Evolutionary conservation across 2,113 vertebrate species (phyloP).

Genomic region (Gallinago paraguaiae): DNA sequence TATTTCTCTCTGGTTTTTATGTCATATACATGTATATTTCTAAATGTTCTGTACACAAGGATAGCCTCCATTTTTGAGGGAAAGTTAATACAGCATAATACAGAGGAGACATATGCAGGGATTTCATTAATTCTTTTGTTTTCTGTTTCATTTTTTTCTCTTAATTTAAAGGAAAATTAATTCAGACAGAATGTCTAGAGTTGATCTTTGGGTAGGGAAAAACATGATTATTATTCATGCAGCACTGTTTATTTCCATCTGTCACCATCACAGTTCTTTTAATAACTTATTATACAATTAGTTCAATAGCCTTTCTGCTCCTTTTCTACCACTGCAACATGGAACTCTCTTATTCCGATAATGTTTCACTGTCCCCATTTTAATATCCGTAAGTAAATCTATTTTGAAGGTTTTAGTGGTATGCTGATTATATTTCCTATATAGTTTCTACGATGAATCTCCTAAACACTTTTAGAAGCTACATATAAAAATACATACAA

Average conservation of each 20-base stretch:
- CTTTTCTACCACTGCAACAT: neutral
- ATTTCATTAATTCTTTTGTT: conserved; percentile 47
- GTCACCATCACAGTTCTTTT: conserved; percentile 62
- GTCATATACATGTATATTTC: neutral
- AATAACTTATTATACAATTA: conserved; percentile 65
- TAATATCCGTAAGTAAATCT: neutral
- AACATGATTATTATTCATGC: conserved; percentile 69
- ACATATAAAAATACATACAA: neutral
- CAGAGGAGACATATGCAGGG: neutral
- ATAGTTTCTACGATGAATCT: neutral
- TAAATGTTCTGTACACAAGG: neutral
- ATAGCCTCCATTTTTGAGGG: neutral
- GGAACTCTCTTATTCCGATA: neutral
- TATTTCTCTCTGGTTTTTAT: neutral
- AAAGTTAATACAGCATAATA: neutral
- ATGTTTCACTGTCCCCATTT: neutral
- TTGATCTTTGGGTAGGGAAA: conserved; percentile 66
- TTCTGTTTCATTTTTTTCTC: conserved; percentile 27
- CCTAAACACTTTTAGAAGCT: neutral
- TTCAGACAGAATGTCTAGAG: conserved; percentile 70
- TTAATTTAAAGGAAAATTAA: conserved; percentile 71
- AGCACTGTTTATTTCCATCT: conserved; percentile 71
- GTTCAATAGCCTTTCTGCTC: conserved; percentile 56
- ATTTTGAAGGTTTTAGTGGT: neutral
- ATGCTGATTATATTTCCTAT: neutral